Evolutionary conservation across 2,888 invertebrate genomes (phyloP).

Genomic region (Nemapogon koenigi): DNA sequence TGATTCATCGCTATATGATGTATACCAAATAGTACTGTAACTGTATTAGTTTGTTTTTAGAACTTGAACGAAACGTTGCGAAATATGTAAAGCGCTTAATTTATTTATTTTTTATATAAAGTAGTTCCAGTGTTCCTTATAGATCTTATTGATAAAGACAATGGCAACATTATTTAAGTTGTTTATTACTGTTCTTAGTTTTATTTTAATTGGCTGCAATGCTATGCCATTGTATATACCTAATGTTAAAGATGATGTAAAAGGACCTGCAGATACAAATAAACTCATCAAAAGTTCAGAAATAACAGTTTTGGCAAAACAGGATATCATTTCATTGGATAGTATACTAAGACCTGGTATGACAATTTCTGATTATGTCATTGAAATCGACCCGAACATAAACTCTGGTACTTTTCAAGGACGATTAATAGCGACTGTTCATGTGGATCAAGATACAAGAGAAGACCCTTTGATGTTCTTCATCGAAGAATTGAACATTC

Average conservation of each 20-base stretch:
- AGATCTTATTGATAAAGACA: too few species aligned
- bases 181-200: too few species aligned
- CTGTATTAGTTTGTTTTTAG: slow-evolving; percentile 2
- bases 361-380: slow-evolving; percentile 22
- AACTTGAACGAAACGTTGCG: not conserved
- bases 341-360: slow-evolving; percentile 33
- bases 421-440: slow-evolving; percentile 18
- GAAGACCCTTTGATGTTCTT: slow-evolving; percentile 28
- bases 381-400: slow-evolving; percentile 26
- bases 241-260: too few species aligned
- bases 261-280: too few species aligned
- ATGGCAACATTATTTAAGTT: too few species aligned
- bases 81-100: slow-evolving; percentile 2
- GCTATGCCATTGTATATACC: too few species aligned
- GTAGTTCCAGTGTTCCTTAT: too few species aligned
- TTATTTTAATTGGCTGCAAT: too few species aligned
- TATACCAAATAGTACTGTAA: not conserved
- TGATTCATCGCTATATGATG: not conserved
- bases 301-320: too few species aligned
- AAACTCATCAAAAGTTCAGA: too few species aligned
- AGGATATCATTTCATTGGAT: slow-evolving; percentile 13
- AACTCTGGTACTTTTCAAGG: slow-evolving; percentile 26
- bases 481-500: slow-evolving; percentile 23
- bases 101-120: too few species aligned
- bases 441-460: slow-evolving; percentile 23